These are phyloP conservation scores for Suillia variegata DNA, from an alignment of 2,888 invertebrate species.

Conservation along the genomic window DNA sequence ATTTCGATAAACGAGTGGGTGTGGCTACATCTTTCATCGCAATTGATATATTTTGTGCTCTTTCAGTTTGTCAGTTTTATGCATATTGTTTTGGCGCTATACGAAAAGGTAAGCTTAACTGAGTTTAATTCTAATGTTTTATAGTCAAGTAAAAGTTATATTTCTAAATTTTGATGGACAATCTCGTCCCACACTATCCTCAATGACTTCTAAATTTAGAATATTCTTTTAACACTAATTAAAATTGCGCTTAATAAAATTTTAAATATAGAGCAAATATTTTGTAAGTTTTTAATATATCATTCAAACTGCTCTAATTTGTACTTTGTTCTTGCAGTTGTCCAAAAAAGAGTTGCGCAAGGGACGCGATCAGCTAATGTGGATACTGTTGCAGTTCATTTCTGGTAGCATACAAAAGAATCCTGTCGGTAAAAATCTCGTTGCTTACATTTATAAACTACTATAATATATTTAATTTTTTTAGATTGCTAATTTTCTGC, in stretches of 20 bases:
- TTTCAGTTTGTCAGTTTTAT: constrained; percentile 94
- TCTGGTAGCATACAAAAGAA: constrained; percentile 96
- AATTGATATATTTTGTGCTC: constrained; percentile 91
- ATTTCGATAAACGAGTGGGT: constrained; percentile 70
- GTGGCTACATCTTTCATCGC: constrained; percentile 93
- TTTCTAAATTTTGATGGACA: too few species aligned
- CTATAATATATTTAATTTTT: constrained; percentile 32
- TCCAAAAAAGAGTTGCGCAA: constrained; percentile 81
- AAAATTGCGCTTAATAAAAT: too few species aligned
- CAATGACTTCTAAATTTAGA: too few species aligned
- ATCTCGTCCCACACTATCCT: too few species aligned
- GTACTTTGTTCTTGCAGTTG: constrained; percentile 65
- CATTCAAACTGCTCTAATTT: too few species aligned
- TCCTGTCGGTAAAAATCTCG: constrained; percentile 68
- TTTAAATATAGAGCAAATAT: too few species aligned
- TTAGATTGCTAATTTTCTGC: constrained; percentile 81
- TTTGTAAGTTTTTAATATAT: too few species aligned
- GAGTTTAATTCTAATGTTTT: not conserved
- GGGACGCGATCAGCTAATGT: constrained; percentile 98
- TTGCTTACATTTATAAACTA: not conserved
- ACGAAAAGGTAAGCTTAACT: constrained; percentile 71
- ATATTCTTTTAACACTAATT: too few species aligned
- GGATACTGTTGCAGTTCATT: constrained; percentile 95
- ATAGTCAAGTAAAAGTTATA: too few species aligned
- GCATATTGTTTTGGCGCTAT: constrained; percentile 86